Evolutionary conservation across 2,888 invertebrate species (phyloP).

Genomic region (Spodoptera exigua): DNA sequence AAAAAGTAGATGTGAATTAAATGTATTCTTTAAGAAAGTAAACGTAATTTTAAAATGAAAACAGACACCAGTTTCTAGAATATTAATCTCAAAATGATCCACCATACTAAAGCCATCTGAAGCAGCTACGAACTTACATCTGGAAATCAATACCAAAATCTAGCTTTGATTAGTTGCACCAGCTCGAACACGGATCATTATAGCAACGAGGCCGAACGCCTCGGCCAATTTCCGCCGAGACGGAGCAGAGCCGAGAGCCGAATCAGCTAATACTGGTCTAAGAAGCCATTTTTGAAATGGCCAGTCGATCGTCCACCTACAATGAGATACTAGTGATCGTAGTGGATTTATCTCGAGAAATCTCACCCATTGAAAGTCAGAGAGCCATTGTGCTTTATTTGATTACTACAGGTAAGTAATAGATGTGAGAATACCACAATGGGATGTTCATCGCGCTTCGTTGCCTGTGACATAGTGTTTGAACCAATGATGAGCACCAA

Average conservation of each 20-base stretch:
- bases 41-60: too few species aligned
- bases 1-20: too few species aligned
- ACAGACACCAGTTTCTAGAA: not conserved
- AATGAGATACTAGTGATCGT: constrained; percentile 50
- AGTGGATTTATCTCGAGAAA: constrained; percentile 79
- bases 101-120: constrained; percentile 12
- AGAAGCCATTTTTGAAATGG: constrained; percentile 67
- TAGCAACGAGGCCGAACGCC: constrained; percentile 17
- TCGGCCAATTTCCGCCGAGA: constrained; percentile 53
- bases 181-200: constrained; percentile 44
- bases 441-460: constrained; percentile 65
- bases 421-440: constrained; percentile 76
- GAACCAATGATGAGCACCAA: constrained; percentile 4
- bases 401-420: constrained; percentile 85
- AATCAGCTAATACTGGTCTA: constrained; percentile 39
- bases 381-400: constrained; percentile 79
- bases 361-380: constrained; percentile 76
- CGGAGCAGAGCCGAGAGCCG: constrained; percentile 24
- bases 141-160: constrained; percentile 41
- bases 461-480: constrained; percentile 28
- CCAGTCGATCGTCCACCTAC: constrained; percentile 59
- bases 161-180: constrained; percentile 48
- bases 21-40: too few species aligned
- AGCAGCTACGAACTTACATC: constrained; percentile 5
- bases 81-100: not conserved